Evolutionary conservation across 2,888 invertebrate species (phyloP), one percentile per base, ranked within the genome.

Genomic region (Pseudeuparius sepicola): DNA sequence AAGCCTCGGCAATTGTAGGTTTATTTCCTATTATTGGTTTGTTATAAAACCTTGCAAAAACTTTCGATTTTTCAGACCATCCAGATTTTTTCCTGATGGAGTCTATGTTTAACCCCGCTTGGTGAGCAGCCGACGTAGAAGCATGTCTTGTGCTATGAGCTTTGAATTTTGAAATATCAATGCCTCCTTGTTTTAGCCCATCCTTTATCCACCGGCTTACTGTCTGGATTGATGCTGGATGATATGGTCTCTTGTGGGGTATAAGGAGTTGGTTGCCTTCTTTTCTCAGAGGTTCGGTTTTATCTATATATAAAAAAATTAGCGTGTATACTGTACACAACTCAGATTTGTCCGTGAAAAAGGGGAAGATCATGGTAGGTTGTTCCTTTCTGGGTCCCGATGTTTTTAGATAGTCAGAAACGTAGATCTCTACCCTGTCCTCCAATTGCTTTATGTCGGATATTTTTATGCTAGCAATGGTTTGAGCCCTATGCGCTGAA

Each of bases 171-270:
- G n/a, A n/a, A n/a, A n/a, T 47, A 31, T 47, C 39, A 15, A 50
- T 36, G 10, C 45, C 45, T 32, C 42, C 40, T 40, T 48, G 16
- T 12, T 6, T 12, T 10, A 49, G 24, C 2, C 36, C 42, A 10
- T 32, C 17, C 35, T 49, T 49, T 10, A 48, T 40, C 51, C 46
- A 51, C 2, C 47, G 33, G 33, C 40, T 38, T 20, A 47, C 14
- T 1, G 45, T 46, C 26, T 47, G 44, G 2, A 32, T 37, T 13
- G 41, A 15, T 1, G 42, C 46, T 5, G 17, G 10, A 24, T 35
- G 37, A 25, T 46, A 29, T 5, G 47, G 48, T 10, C 35, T 41
- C 34, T 35, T 39, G 6, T 28, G 24, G 4, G 38, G 34, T 12
- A 40, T 16, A 14, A 32, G n/a, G n/a, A n/a, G n/a, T n/a, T n/a